Conservation (phyloP, 2,888 invertebrate genomes). For the Stenichneumon culpator region DNA sequence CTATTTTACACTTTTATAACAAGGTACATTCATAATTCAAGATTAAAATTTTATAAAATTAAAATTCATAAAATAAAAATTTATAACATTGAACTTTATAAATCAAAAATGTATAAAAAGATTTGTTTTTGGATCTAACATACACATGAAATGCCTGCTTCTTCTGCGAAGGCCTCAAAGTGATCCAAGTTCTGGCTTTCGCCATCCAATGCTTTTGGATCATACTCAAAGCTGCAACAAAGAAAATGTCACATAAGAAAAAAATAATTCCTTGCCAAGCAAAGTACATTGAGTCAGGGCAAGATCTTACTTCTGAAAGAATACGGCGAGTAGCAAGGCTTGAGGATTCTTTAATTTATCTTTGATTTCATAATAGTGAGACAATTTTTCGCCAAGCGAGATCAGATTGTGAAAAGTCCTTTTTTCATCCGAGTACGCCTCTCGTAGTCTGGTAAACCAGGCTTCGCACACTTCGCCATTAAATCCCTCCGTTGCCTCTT, state of each 20-base stretch:
- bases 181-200: slow-evolving; percentile 87
- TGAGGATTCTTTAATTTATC: slow-evolving; percentile 84
- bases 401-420: slow-evolving; percentile 86
- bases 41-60: too few relatives aligned
- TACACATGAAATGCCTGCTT: slow-evolving; percentile 85
- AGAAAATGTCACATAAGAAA: background rate
- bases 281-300: background rate
- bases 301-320: slow-evolving; percentile 87
- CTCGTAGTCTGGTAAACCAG: slow-evolving; percentile 84
- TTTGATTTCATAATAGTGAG: slow-evolving; percentile 84
- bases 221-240: slow-evolving; percentile 86
- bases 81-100: too few relatives aligned
- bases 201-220: slow-evolving; percentile 86
- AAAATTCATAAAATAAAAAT: too few relatives aligned
- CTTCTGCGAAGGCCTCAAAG: slow-evolving; percentile 86
- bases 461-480: slow-evolving; percentile 78
- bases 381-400: slow-evolving; percentile 85
- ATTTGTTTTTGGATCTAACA: slow-evolving; percentile 60
- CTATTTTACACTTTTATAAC: background rate
- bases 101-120: background rate
- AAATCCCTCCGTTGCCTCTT: slow-evolving; percentile 82
- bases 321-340: slow-evolving; percentile 86
- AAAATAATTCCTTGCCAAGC: background rate
- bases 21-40: too few relatives aligned
- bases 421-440: slow-evolving; percentile 84